These are phyloP conservation scores for Amblyjoppa proteus DNA, from an alignment of 2,888 invertebrate species.

Conservation along the genomic window DNA sequence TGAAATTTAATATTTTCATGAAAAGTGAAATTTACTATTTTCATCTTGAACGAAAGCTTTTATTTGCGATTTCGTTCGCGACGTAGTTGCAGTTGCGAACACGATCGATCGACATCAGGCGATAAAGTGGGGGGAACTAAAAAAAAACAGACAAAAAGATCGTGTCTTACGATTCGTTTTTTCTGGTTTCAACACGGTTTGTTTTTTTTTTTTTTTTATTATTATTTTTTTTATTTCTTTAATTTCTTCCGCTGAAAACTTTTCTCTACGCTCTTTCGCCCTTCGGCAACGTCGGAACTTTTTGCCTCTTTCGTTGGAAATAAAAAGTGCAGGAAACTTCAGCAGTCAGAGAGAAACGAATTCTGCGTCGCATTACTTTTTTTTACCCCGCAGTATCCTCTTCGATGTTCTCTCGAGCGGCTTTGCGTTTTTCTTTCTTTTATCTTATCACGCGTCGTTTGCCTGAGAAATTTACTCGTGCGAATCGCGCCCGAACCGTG, in stretches of 20 bases:
- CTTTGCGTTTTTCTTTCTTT: conserved; percentile 15
- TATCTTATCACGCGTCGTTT: conserved; percentile 22
- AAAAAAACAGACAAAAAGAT: background rate
- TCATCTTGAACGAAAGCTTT: no score
- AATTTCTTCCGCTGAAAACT: background rate
- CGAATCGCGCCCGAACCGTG: conserved; percentile 1
- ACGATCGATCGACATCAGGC: background rate
- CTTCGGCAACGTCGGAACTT: background rate
- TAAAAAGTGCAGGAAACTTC: background rate
- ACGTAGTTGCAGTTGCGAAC: background rate
- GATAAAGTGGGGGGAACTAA: background rate
- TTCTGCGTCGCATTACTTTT: conserved; percentile 12
- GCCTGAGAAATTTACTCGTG: background rate
- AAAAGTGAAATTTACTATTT: no score
- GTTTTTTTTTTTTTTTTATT: background rate
- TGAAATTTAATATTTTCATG: no score
- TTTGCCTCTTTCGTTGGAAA: background rate
- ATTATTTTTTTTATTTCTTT: background rate
- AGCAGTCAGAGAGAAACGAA: background rate
- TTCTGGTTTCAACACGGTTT: background rate
- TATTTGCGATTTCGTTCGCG: background rate
- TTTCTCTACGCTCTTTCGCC: background rate
- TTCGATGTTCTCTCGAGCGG: background rate
- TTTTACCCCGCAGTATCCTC: background rate
- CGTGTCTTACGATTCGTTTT: background rate